phyloP scores from a whole-genome alignment of 2,888 invertebrate species.

The Netelia inedita region DNA sequence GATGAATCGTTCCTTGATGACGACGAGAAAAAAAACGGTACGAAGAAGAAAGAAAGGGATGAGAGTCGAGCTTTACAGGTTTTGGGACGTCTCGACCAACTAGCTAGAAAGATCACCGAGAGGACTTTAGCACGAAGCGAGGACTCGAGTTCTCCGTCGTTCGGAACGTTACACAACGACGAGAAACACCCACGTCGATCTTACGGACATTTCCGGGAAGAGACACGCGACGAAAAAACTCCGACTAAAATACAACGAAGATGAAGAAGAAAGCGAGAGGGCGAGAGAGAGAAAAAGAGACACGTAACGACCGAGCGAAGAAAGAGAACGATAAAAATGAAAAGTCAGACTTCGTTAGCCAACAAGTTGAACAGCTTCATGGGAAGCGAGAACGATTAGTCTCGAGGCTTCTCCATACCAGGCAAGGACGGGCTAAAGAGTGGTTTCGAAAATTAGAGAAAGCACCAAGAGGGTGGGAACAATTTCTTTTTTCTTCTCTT shows the following conservation, averaged over 20 bases:
- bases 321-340: slow-evolving; percentile 59
- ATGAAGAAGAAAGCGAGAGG: slow-evolving; percentile 14
- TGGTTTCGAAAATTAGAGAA: slow-evolving; percentile 63
- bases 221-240: neutral
- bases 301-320: neutral
- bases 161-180: neutral
- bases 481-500: slow-evolving; percentile 23
- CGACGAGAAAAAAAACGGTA: slow-evolving; percentile 73
- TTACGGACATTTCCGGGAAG: neutral
- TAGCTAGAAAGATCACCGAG: neutral
- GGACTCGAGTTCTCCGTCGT: neutral
- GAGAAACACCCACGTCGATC: neutral
- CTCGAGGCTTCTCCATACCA: slow-evolving; percentile 16
- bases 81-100: neutral
- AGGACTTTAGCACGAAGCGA: neutral
- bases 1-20: slow-evolving; percentile 80
- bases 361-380: slow-evolving; percentile 45
- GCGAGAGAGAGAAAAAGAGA: neutral
- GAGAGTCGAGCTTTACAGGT: neutral
- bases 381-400: slow-evolving; percentile 60
- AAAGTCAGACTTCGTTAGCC: slow-evolving; percentile 65
- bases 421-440: slow-evolving; percentile 45
- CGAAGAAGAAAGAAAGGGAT: slow-evolving; percentile 11
- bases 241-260: neutral
- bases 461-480: slow-evolving; percentile 57